Evolutionary conservation across 2,113 vertebrate species (phyloP).

Genomic region (Gorsachius goisagi): DNA sequence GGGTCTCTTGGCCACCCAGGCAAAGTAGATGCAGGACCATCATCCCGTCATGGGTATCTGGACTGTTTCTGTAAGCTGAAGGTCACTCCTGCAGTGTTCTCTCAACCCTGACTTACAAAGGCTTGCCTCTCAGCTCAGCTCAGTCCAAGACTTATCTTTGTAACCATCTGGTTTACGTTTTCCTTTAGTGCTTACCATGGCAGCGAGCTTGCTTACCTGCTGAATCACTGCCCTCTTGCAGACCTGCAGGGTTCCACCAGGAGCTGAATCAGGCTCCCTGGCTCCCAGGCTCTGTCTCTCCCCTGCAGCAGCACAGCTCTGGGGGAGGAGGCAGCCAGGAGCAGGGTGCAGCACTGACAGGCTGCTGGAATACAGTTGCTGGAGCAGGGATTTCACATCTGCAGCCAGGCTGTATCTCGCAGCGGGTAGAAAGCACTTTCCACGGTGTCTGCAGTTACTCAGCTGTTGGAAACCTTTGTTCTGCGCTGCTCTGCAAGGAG

Average conservation of each 20-base stretch:
- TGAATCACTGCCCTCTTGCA: neutral
- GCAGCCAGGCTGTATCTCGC: neutral
- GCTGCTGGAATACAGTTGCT: neutral
- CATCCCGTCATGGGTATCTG: neutral
- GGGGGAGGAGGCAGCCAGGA: neutral
- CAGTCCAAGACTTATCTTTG: neutral
- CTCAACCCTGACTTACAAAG: neutral
- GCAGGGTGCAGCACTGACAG: neutral
- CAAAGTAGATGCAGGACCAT: neutral
- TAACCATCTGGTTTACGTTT: neutral
- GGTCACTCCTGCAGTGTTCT: neutral
- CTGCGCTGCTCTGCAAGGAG: neutral
- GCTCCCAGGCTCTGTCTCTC: neutral
- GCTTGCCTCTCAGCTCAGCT: neutral
- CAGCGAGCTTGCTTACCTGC: neutral
- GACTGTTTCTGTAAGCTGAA: neutral
- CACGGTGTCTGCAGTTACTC: neutral
- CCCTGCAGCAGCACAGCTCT: neutral
- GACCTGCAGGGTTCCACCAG: neutral
- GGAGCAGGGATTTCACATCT: neutral
- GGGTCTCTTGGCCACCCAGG: neutral
- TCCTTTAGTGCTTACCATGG: neutral
- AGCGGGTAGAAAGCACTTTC: neutral
- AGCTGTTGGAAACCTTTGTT: constrained; percentile 42
- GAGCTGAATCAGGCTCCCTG: neutral